Base-by-base conservation (phyloP, 1,140 invertebrate genomes). In the Hycleus cichorii region DNA sequence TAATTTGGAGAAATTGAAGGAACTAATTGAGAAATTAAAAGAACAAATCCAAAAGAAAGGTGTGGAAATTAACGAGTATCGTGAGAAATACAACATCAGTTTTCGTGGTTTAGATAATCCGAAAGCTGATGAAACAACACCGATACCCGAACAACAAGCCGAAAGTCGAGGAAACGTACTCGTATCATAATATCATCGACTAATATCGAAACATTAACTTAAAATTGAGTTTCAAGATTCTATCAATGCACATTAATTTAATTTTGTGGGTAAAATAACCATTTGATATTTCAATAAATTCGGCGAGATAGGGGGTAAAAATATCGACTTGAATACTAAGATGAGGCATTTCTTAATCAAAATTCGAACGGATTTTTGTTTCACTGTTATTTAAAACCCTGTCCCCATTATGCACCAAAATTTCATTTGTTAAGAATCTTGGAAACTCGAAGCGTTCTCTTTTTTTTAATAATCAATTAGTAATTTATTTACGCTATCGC, bases 61-160 rank as follows among this genome's bases (percentile, higher is more conserved):
- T 4, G 76, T 82, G 48, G 93, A 97, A 76, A 89, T 98, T 39
- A 94, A 96, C 72, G 89, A 94, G 62, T 97, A 91, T 74, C 92
- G 93, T 72, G 91, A 95, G 70, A 88, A 90, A 66, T 81, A 96
- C 69, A 91, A 93, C 72, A 93, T 97, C 65, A 82, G 79, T 69
- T 82, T 90, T 65, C 80, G 83, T 66, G 85, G 85, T 1, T 77
- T 81, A 52, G 84, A 85, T 52, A 80, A 81, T 58, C 61, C 57
- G 66, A 78, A n/a, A 70, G 69, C 55, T 65, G 74, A 57, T 74
- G 76, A 55, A 64, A 65, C 76, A 72, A 58, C 76, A 72, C 57
- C 68, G 62, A 7, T 32, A 51, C 46, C 47, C 42, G 18, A 40
- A 39, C 11, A 51, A 47, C n/a, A 58, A 45, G 25, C 58, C 47